phyloP scores from a whole-genome alignment of 1,140 invertebrate genomes.

The Wiebesia pumilae region DNA sequence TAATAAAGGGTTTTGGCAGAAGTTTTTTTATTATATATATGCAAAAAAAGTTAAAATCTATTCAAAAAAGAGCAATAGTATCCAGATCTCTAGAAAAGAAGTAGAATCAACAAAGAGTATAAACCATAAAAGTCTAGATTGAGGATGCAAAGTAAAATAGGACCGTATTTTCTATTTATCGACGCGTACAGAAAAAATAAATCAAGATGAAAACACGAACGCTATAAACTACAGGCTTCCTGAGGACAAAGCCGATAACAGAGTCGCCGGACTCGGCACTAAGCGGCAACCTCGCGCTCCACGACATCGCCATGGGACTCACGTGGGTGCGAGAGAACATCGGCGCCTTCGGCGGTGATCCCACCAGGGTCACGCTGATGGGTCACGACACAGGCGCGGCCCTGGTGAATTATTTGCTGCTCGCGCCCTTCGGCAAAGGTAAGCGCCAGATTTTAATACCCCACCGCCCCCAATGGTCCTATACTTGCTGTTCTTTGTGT shows the following conservation, averaged over 20 bases:
- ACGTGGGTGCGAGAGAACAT: constrained; percentile 87
- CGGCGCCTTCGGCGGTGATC: constrained; percentile 87
- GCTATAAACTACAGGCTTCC: constrained; percentile 77
- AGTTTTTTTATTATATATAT: background rate
- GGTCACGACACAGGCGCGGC: constrained; percentile 92
- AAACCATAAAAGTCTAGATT: background rate
- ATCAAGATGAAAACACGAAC: background rate
- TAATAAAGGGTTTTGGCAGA: background rate
- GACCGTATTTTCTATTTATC: background rate
- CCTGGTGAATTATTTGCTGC: constrained; percentile 87
- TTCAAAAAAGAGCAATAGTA: background rate
- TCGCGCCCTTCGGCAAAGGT: constrained; percentile 84
- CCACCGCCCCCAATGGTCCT: background rate
- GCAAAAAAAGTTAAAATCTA: background rate
- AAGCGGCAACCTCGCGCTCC: constrained; percentile 81
- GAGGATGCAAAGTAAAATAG: background rate
- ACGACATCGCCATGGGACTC: constrained; percentile 85
- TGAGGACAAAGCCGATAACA: constrained; percentile 78
- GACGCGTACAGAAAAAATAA: background rate
- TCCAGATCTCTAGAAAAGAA: background rate
- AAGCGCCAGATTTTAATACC: constrained; percentile 48
- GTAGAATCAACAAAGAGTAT: background rate
- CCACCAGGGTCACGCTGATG: constrained; percentile 86
- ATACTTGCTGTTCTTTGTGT: constrained; percentile 6
- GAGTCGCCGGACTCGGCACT: constrained; percentile 74